Evolutionary conservation across 2,797 vertebrate genomes (phyloP), one percentile per base, ranked within the genome.

Genomic region (Rhabdomys pumilio): DNA sequence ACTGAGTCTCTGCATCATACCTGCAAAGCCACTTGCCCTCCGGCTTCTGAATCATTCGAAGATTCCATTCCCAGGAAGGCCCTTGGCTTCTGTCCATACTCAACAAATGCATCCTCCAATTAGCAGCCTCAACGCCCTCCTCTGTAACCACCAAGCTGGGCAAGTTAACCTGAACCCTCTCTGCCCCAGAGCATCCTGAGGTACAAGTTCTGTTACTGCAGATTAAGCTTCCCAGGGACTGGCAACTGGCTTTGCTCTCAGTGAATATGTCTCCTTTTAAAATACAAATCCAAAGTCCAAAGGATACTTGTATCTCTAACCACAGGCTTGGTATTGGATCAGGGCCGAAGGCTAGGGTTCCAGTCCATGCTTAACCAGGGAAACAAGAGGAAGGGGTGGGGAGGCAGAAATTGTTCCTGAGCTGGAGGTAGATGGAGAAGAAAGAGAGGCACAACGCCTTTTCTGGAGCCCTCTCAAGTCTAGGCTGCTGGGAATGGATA

Each of bases 401-500:
- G 59, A 83, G 88, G 77, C 72, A 95, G 87, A 77, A 31, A 75
- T 24, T 53, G 31, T 63, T 76, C 63, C 63, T 41, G 63, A 95
- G 80, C 96, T 91, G 92, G 83, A 96, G 90, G 89, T 38, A 38
- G 91, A 57, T 2, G 69, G 69, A 81, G 73, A 53, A 81, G 10
- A 10, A 80, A 96, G 22, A 57, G 47, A 15, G 86, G 57, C 77
- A 31, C 61, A 84, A 44, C 50, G 15, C 97, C 96, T 97, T 90
- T 93, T 65, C 17, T 44, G 83, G 89, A 76, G 61, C 55, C 81
- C 55, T 50, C 96, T 96, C 63, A 61, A 3, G 80, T 76, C 19
- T 38, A 41, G 31, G 95, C 75, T 1, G 50, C 97, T 90, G 93
- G 94, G 97, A 97, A 97, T 89, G 61, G 96, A 96, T 96, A 95